phyloP scores from a whole-genome alignment of 2,113 vertebrate species.

The Neolamprologus ventralis region DNA sequence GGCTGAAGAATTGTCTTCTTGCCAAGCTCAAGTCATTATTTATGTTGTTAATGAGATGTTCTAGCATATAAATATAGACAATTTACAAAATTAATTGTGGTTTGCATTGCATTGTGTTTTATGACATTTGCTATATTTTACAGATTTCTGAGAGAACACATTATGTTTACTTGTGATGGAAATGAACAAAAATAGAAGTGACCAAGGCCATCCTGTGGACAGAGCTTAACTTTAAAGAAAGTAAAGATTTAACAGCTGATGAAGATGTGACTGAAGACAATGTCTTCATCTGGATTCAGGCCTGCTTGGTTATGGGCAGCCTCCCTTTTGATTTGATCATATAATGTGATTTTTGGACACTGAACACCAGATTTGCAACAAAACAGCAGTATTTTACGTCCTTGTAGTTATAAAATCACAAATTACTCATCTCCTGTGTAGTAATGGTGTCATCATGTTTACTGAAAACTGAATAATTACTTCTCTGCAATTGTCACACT shows the following conservation, averaged over 20 bases:
- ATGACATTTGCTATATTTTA: background rate
- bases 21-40: background rate
- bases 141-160: background rate
- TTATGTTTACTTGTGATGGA: background rate
- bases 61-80: background rate
- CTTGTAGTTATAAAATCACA: background rate
- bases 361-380: background rate
- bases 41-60: background rate
- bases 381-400: background rate
- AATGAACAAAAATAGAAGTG: background rate
- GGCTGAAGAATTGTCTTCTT: background rate
- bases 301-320: background rate
- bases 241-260: background rate
- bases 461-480: background rate
- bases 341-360: background rate
- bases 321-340: background rate
- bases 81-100: background rate
- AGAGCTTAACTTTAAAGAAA: background rate
- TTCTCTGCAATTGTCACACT: background rate
- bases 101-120: background rate
- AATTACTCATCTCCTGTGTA: background rate
- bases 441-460: background rate
- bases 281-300: rapidly evolving
- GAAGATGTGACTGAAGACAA: background rate
- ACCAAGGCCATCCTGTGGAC: background rate